A percentile compares a stretch with the other conserved stretches of the same genome.
Evolutionary conservation across 2,113 vertebrate species (phyloP).

Genomic region (Myiopsitta monachus): DNA sequence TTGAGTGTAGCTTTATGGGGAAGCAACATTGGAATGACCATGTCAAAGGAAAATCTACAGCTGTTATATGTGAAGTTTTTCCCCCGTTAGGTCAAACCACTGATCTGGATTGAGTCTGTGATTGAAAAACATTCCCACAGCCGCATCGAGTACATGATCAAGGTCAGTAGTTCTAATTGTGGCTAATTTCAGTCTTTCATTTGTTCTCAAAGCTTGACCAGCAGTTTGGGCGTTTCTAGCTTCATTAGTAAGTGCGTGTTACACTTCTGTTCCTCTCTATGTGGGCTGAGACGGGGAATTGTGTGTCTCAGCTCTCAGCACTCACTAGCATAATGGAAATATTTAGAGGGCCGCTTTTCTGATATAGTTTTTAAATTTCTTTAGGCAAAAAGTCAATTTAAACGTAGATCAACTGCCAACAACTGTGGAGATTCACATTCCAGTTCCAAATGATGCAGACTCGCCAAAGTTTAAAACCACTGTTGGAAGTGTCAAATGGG

Average conservation of each 20-base stretch:
- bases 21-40: rapidly evolving
- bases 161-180: conserved; percentile 72
- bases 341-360: not conserved
- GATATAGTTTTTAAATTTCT: not conserved
- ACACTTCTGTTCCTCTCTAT: rapidly evolving
- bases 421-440: conserved; percentile 99
- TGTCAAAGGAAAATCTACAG: not conserved
- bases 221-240: not conserved
- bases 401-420: conserved; percentile 95
- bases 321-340: not conserved
- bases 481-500: conserved; percentile 97
- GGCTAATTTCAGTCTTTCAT: not conserved
- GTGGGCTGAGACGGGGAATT: not conserved
- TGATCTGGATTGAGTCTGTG: conserved; percentile 99
- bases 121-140: conserved; percentile 99
- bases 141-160: conserved; percentile 98
- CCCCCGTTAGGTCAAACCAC: conserved; percentile 85
- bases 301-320: not conserved
- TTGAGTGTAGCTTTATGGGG: not conserved
- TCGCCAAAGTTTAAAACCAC: conserved; percentile 99
- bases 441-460: conserved; percentile 94
- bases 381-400: conserved; percentile 97
- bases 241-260: not conserved
- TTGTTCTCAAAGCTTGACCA: not conserved
- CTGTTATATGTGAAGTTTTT: not conserved